phyloP scores from a whole-genome alignment of 2,797 vertebrate species.

The Leptodactylus fallax region DNA sequence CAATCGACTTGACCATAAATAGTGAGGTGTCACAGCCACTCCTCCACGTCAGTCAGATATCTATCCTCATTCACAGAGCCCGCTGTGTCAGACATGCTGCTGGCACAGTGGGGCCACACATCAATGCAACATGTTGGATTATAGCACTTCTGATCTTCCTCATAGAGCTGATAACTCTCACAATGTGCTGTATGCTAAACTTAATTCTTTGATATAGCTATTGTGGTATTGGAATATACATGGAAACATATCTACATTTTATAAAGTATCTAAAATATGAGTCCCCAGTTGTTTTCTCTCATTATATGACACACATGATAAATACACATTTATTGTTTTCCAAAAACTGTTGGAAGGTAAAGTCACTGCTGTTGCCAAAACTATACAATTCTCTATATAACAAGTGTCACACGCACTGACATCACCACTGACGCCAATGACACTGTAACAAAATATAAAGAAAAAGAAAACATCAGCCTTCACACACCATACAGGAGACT shows the following conservation, averaged over 20 bases:
- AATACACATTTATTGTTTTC: neutral
- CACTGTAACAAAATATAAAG: conserved; percentile 19
- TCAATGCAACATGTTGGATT: conserved; percentile 25
- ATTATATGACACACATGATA: neutral
- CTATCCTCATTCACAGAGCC: neutral
- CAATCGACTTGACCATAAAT: neutral
- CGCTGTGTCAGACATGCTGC: neutral
- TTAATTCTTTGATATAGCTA: neutral
- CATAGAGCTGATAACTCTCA: neutral
- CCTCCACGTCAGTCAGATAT: neutral
- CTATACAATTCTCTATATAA: neutral
- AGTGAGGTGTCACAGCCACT: neutral
- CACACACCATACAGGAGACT: conserved; percentile 31
- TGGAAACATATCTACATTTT: neutral
- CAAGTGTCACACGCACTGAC: neutral
- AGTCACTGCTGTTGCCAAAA: neutral
- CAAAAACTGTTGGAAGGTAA: neutral
- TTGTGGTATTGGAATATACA: neutral
- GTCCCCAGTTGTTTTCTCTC: neutral
- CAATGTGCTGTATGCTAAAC: neutral
- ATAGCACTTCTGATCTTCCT: neutral
- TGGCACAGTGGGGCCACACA: conserved; percentile 18
- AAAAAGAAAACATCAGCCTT: conserved; percentile 29
- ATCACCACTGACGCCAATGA: conserved; percentile 46
- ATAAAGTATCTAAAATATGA: neutral